A percentile compares a stretch with the other conserved stretches of the same genome.
These are phyloP conservation scores for Protodeltote pygarga DNA, from an alignment of 2,888 invertebrate species.

Conservation along the genomic window DNA sequence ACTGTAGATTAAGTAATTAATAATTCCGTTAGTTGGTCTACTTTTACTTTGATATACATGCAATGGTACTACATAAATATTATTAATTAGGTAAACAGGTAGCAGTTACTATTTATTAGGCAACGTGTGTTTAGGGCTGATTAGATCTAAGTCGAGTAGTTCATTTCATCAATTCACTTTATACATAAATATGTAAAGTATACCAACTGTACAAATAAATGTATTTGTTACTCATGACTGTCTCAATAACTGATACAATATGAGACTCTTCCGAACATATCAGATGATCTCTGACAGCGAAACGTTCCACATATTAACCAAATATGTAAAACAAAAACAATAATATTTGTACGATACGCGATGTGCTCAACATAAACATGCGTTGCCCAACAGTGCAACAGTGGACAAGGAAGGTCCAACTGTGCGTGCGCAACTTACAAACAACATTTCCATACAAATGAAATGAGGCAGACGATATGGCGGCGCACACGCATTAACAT, in stretches of 20 bases:
- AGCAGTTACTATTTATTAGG: no score
- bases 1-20: background rate
- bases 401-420: background rate
- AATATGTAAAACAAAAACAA: slow-evolving; percentile 15
- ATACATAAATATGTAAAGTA: no score
- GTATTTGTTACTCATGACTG: background rate
- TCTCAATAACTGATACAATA: background rate
- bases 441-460: slow-evolving; percentile 11
- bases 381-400: background rate
- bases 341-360: slow-evolving; percentile 5
- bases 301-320: background rate
- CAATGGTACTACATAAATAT: no score
- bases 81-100: no score
- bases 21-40: background rate
- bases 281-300: background rate
- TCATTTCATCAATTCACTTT: no score
- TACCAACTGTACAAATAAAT: no score
- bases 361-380: background rate
- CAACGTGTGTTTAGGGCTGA: no score
- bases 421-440: background rate
- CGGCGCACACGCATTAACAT: background rate
- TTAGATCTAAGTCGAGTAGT: no score
- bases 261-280: background rate
- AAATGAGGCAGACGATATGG: slow-evolving; percentile 6
- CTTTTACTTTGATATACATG: no score